Evolutionary conservation across 2,113 vertebrate species (phyloP), one percentile per base, ranked within the genome.

Genomic region (Recurvirostra avosetta): DNA sequence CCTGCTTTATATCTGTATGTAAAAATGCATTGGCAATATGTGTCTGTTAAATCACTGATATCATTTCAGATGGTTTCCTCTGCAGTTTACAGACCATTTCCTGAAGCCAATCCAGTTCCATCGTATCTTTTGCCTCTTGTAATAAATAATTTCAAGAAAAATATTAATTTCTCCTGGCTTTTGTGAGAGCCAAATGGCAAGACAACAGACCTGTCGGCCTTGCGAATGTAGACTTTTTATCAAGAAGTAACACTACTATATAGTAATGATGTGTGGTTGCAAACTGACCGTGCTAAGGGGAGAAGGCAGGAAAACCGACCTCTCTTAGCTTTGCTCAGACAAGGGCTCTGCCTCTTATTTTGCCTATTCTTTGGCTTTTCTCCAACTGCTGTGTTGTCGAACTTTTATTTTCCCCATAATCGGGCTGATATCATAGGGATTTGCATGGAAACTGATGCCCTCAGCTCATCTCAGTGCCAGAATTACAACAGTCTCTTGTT

Each of bases 401-500:
- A 66, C 83, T 84, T 92, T 34, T n/a, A 59, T 94, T 90, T 96
- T 55, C 22, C 88, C 76, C 52, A 38, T 36, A 86, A 87, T 75
- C 25, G 70, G 65, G 68, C 75, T 94, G 86, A 94, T 96, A 95
- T 94, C 92, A 90, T 92, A 77, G 79, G 65, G 72, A 59, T 92
- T 94, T 84, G 55, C 68, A 20, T 36, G 68, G 70, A 89, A 94
- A 87, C 56, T 49, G 61, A 84, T 95, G 90, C 58, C 75, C 76
- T 86, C 86, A 94, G 43, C 86, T 92, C 68, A 72, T 95, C 88
- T 68, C 68, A 22, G 47, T 26, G 82, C 90, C 86, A 91, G 86
- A 93, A 92, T 86, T 92, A 88, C 83, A 96, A 74, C 18, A 83
- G 61, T 38, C 93, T 92, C 77, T 88, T 97, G 70, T 73, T 95